These are phyloP conservation scores for Caenorhabditis sp. DNA, from an alignment of 2,888 invertebrate species.

Conservation along the genomic window DNA sequence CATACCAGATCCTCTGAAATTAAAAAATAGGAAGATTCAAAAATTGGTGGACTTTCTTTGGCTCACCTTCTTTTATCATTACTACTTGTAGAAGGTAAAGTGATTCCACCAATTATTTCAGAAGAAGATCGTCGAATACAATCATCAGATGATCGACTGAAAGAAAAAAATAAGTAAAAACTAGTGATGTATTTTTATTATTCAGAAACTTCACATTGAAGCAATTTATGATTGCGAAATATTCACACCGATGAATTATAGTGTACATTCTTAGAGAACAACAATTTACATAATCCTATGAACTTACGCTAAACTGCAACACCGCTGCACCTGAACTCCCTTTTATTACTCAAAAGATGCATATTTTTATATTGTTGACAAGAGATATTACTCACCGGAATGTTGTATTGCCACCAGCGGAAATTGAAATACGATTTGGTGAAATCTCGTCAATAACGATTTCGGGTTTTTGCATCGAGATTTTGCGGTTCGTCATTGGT, in stretches of 20 bases:
- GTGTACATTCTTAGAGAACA: background rate
- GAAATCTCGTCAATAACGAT: slow-evolving; percentile 69
- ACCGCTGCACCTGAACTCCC: background rate
- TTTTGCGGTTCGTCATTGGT: slow-evolving; percentile 54
- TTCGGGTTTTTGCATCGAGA: slow-evolving; percentile 66
- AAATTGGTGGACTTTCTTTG: background rate
- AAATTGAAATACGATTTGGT: slow-evolving; percentile 62
- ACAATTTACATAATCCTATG: slow-evolving; percentile 4
- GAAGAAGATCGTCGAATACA: slow-evolving; percentile 65
- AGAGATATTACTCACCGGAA: slow-evolving; percentile 52
- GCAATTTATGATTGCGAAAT: background rate
- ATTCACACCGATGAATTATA: no score
- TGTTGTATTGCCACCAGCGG: slow-evolving; percentile 68
- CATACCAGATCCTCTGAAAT: slow-evolving; percentile 67
- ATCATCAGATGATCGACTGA: slow-evolving; percentile 66
- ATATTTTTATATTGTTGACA: background rate
- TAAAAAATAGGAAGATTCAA: no score
- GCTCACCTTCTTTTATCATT: slow-evolving; percentile 46
- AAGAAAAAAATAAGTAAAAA: slow-evolving; percentile 1
- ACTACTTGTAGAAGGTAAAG: slow-evolving; percentile 45
- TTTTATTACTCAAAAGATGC: background rate
- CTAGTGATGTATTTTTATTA: background rate
- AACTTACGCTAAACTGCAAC: slow-evolving; percentile 9
- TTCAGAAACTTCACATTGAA: background rate
- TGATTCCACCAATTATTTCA: slow-evolving; percentile 67